Evolutionary conservation across 2,797 vertebrate species (phyloP).

Genomic region (Anguilla megastoma): DNA sequence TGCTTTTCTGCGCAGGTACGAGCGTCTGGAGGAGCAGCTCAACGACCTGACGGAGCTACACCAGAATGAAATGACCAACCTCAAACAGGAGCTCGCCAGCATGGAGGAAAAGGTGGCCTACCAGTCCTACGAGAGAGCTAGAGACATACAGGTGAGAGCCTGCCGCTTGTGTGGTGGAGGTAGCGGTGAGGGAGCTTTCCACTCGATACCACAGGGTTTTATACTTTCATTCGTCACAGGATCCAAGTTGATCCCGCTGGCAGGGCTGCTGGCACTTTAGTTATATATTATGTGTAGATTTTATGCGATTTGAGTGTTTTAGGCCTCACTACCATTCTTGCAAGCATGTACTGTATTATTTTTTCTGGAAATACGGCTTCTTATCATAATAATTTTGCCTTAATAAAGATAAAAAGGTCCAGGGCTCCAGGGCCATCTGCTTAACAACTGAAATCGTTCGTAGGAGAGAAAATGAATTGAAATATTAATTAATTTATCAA

Average conservation of each 20-base stretch:
- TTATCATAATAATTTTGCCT: not conserved
- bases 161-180: constrained; percentile 18
- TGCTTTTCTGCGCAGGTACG: constrained; percentile 76
- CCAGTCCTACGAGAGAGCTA: constrained; percentile 94
- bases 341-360: too few species aligned
- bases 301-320: not conserved
- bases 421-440: not conserved
- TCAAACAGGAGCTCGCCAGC: constrained; percentile 97
- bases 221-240: not conserved
- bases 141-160: constrained; percentile 88
- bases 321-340: too few species aligned
- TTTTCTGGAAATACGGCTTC: not conserved
- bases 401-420: not conserved
- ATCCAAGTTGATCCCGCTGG: not conserved
- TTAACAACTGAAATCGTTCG: not conserved
- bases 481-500: not conserved
- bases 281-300: not conserved
- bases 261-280: not conserved
- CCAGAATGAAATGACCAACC: constrained; percentile 97
- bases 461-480: not conserved
- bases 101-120: constrained; percentile 99
- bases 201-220: not conserved
- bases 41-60: constrained; percentile 96
- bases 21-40: constrained; percentile 93
- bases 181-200: constrained; percentile 28